Conservation (phyloP, 2,113 vertebrate genomes). For the Stigmatopora argus region DNA sequence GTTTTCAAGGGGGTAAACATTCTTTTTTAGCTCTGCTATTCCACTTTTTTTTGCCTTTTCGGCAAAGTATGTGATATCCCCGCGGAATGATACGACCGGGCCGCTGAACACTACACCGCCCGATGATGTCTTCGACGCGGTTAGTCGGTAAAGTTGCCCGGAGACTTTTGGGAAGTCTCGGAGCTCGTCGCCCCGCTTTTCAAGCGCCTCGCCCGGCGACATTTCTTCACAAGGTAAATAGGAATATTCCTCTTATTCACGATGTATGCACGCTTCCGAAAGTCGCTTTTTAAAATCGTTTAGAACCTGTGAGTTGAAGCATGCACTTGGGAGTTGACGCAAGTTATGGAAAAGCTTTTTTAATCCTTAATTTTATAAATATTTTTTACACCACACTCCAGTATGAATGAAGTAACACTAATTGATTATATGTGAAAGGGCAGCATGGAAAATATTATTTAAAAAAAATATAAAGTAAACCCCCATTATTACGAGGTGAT, state of each 20-base stretch:
- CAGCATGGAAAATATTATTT: neutral
- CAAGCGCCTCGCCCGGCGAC: slow-evolving; percentile 6
- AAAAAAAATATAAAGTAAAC: neutral
- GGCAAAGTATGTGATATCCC: neutral
- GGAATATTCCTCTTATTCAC: neutral
- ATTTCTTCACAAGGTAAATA: slow-evolving; percentile 50
- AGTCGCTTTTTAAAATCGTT: neutral
- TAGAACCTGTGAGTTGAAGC: neutral
- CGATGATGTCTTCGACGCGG: slow-evolving; percentile 56
- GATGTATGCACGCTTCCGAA: neutral
- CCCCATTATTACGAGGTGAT: neutral
- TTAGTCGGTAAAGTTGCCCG: slow-evolving; percentile 55
- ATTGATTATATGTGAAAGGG: neutral
- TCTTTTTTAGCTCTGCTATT: neutral
- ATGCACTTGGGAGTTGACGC: neutral
- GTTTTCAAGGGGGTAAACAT: no score
- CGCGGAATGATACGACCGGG: slow-evolving; percentile 26
- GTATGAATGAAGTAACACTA: neutral
- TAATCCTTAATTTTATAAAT: neutral
- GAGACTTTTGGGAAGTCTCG: slow-evolving; percentile 54
- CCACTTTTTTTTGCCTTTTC: slow-evolving; percentile 4
- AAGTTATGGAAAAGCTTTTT: neutral
- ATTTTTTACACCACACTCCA: neutral
- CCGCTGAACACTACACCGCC: neutral
- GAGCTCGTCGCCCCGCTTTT: slow-evolving; percentile 14